A percentile compares a stretch with the other conserved stretches of the same genome.
Conservation (phyloP, 1,140 invertebrate species). For the Atopsyche davidsoni region DNA sequence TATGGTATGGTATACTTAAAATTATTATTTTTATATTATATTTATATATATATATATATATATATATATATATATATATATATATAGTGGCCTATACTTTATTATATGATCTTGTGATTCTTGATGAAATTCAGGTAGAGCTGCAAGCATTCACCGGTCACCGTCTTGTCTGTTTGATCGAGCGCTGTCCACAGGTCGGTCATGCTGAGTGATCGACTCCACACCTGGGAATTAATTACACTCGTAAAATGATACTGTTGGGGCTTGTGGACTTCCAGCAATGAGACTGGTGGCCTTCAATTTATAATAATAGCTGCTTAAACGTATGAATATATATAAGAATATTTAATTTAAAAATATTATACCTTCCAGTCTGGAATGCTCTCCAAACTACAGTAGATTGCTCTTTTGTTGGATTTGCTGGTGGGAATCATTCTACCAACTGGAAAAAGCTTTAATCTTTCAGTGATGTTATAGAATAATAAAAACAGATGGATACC, state of each 20-base stretch:
- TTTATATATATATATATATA: too few species aligned
- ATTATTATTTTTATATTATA: too few species aligned
- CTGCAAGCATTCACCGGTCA: conserved; percentile 7
- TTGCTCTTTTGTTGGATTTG: conserved; percentile 6
- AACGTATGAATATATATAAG: not conserved
- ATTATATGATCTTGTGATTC: not conserved
- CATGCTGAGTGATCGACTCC: conserved; percentile 17
- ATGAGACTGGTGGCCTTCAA: not conserved
- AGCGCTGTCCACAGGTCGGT: conserved; percentile 22
- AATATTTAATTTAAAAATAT: conserved; percentile 3
- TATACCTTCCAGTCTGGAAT: conserved; percentile 21
- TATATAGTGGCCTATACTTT: too few species aligned
- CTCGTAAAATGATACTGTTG: too few species aligned
- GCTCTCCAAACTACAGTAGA: conserved; percentile 8
- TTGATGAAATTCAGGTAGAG: conserved; percentile 17
- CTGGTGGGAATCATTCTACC: conserved; percentile 15
- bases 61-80: too few species aligned
- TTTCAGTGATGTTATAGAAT: not conserved
- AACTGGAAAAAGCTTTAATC: conserved; percentile 7
- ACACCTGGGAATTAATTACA: conserved; percentile 14
- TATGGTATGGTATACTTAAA: too few species aligned
- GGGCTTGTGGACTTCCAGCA: not conserved
- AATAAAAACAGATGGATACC: conserved; percentile 1
- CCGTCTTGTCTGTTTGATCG: conserved; percentile 16
- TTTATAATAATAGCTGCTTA: not conserved